These are phyloP conservation scores for Pissodes strobi DNA, from an alignment of 1,140 invertebrate genomes.

Conservation along the genomic window DNA sequence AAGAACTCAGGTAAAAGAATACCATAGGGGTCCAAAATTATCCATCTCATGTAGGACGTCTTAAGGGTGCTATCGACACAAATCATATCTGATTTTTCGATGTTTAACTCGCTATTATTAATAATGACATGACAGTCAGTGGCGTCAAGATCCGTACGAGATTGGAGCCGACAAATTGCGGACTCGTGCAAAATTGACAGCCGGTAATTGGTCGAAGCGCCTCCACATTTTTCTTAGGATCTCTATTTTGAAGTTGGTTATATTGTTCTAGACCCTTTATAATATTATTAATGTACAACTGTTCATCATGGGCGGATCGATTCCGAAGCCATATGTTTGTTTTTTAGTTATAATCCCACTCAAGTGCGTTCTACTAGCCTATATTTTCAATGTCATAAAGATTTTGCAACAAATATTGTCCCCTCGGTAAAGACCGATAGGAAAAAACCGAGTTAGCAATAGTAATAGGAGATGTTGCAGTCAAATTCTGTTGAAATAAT, in stretches of 20 bases:
- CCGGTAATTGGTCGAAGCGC: not conserved
- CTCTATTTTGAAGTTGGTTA: not conserved
- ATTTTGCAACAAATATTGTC: too few species aligned
- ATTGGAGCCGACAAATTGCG: constrained; percentile 15
- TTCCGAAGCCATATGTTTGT: too few species aligned
- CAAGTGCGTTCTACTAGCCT: too few species aligned
- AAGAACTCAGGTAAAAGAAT: constrained; percentile 1
- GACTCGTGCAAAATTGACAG: constrained; percentile 17
- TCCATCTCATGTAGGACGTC: not conserved
- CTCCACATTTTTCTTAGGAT: not conserved
- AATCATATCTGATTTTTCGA: constrained; percentile 24
- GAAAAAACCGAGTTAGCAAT: too few species aligned
- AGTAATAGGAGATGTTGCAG: too few species aligned
- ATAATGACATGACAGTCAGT: constrained; percentile 11
- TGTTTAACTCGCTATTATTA: constrained; percentile 22
- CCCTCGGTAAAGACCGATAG: too few species aligned
- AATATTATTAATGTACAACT: too few species aligned
- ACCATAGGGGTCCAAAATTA: not conserved
- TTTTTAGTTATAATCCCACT: too few species aligned
- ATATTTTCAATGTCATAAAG: too few species aligned
- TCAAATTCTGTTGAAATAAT: too few species aligned
- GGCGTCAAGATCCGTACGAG: constrained; percentile 7
- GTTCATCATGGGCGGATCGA: too few species aligned
- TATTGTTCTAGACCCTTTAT: too few species aligned
- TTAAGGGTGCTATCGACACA: constrained; percentile 16